Base-by-base conservation (phyloP, 2,888 invertebrate species). In the Phasia obesa region DNA sequence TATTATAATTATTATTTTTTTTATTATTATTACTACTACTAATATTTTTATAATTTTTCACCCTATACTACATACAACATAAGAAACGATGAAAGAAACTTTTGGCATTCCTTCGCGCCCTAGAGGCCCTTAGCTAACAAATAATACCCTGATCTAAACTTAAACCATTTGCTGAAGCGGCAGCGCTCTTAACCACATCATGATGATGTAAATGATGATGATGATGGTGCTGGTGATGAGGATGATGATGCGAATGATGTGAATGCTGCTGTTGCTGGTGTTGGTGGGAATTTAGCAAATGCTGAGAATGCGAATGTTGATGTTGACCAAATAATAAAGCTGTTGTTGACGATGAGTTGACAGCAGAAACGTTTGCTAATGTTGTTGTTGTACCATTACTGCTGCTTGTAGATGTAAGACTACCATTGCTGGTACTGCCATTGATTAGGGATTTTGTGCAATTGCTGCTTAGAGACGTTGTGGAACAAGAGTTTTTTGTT, bases 41-140 rank as follows among this genome's bases (percentile, higher is more conserved):
- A 60, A 67, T 71, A 62, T 64, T 53, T 79, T 53, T 75, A 67
- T 44, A 73, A 67, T 79, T 77, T 49, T 83, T 83, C 83, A 76
- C 74, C 77, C 84, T 83, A 84, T 87, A 89, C 87, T 90, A 90
- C 90, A 90, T 90, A 87, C 90, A 90, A 86, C 90, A 90, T 70
- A 90, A 88, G 87, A 90, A 90, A 85, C 90, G 89, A 86, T 90
- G 89, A 89, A 90, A 90, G 88, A 90, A 90, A 90, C 90, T 90
- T 89, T 90, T 90, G 90, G 90, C 90, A 90, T 90, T 90, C 86
- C 90, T 90, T 85, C 90, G 88, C 87, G 88, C 90, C 87, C 90
- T 89, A 82, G 87, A 89, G 89, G 90, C 90, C 90, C 88, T 91
- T 90, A 91, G 91, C 91, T 91, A 91, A 91, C 91, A 91, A 87